Evolutionary conservation across 2,888 invertebrate genomes (phyloP), one percentile per base, ranked within the genome.

Genomic region (Orthonevra nobilis): DNA sequence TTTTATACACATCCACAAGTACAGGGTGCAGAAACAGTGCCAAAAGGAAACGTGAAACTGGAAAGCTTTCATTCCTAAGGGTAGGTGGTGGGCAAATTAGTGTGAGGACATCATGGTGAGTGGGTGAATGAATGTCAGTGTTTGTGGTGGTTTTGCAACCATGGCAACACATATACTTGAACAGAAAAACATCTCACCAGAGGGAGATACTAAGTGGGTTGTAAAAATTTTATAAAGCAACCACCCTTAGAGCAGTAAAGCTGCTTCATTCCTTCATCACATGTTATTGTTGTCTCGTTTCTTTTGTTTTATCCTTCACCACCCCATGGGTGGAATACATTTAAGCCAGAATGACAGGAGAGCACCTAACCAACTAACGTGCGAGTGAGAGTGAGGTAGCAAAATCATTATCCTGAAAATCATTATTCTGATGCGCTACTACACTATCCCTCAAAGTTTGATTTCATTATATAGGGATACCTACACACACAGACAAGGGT

Each of bases 401-500:
- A 64, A 48, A 66, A 77, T 72, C 77, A 69, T 77, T 77, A 77
- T 77, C 64, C 77, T 60, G 58, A 52, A n/a, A 77, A 77, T 77
- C 58, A 77, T 77, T 72, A 70, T 60, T 60, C 46, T 34, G 70
- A 69, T 64, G 70, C 60, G 26, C n/a, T n/a, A n/a, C 50, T 60
- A 42, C 50, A 60, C 46, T 69, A 28, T 70, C 70, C 64, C 52
- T 77, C 64, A 66, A 66, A 77, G 64, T 66, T 77, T 77, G 64
- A 77, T 77, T 77, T 77, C 72, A 72, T 77, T 64, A 77, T 72
- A 46, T 60, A 10, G 44, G 54, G 40, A 19, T 40, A 34, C n/a
- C 5, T 17, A 3, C 3, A 32, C n/a, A 3, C 3, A 32, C 9
- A 3, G 4, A 32, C 0, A 10, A 32, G 1, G n/a, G 32, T 10